A percentile compares a stretch with the other conserved stretches of the same genome.
These are phyloP conservation scores for Grammomys surdaster DNA, from an alignment of 2,113 vertebrate genomes.

Conservation along the genomic window DNA sequence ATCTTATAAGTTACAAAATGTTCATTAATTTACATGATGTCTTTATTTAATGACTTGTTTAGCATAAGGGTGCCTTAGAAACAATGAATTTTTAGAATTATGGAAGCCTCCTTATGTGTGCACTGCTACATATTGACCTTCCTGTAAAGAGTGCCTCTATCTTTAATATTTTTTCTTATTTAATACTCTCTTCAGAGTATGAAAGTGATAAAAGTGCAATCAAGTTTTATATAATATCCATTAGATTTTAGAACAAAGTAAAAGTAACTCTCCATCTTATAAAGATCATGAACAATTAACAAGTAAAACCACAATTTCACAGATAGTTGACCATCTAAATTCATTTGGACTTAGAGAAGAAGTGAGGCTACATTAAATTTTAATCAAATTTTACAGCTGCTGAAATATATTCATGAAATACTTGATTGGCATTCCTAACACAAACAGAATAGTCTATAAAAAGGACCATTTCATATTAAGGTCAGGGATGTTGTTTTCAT, in stretches of 20 bases:
- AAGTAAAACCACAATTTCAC: slow-evolving; percentile 84
- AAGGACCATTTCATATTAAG: slow-evolving; percentile 81
- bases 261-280: slow-evolving; percentile 74
- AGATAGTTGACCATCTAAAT: slow-evolving; percentile 79
- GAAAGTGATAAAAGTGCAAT: slow-evolving; percentile 56
- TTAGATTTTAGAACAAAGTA: slow-evolving; percentile 75
- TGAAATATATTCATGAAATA: slow-evolving; percentile 80
- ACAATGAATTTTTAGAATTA: neutral
- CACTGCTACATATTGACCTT: neutral
- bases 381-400: slow-evolving; percentile 86
- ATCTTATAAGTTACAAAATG: slow-evolving; percentile 34
- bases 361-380: slow-evolving; percentile 81
- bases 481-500: slow-evolving; percentile 79
- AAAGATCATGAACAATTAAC: slow-evolving; percentile 84
- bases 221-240: slow-evolving; percentile 57
- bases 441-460: slow-evolving; percentile 82
- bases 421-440: slow-evolving; percentile 83
- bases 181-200: neutral
- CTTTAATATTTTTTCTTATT: slow-evolving; percentile 31
- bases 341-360: slow-evolving; percentile 75
- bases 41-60: neutral
- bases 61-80: neutral
- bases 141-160: neutral
- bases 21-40: neutral
- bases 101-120: neutral